Evolutionary conservation across 2,797 vertebrate genomes (phyloP).

Genomic region (Pangasius macronema): DNA sequence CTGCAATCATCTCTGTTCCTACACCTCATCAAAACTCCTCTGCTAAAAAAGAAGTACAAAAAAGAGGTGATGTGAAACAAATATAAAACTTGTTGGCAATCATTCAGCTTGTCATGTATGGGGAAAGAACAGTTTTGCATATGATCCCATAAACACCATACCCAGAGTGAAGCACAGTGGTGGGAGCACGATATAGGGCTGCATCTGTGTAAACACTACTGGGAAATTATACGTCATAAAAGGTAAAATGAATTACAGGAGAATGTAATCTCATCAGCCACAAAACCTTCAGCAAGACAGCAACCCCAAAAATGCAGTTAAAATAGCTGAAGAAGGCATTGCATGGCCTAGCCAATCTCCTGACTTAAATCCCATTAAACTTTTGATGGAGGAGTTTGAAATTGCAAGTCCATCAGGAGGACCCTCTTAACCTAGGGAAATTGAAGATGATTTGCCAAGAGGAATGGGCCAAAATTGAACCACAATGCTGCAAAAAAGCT

Average conservation of each 20-base stretch:
- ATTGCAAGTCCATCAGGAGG: not conserved
- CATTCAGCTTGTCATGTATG: not conserved
- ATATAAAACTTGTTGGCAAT: not conserved
- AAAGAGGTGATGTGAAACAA: not conserved
- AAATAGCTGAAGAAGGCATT: not conserved
- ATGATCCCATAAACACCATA: not conserved
- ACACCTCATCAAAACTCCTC: not conserved
- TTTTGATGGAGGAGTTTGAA: not conserved
- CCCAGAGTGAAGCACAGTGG: not conserved
- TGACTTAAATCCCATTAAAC: not conserved
- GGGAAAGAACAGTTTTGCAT: not conserved
- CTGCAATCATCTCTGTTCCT: not conserved
- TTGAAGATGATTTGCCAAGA: not conserved
- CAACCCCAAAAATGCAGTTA: not conserved
- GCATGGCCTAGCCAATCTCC: not conserved
- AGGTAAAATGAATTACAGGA: not conserved
- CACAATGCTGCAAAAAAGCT: not conserved
- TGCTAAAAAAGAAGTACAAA: not conserved
- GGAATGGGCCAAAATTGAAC: not conserved
- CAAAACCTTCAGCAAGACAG: not conserved
- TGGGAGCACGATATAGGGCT: not conserved
- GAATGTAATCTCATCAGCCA: not conserved
- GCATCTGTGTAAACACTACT: too few relatives aligned
- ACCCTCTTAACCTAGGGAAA: not conserved
- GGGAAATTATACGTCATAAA: not conserved